Conservation (phyloP, 2,797 vertebrate genomes). For the Potorous gilbertii region DNA sequence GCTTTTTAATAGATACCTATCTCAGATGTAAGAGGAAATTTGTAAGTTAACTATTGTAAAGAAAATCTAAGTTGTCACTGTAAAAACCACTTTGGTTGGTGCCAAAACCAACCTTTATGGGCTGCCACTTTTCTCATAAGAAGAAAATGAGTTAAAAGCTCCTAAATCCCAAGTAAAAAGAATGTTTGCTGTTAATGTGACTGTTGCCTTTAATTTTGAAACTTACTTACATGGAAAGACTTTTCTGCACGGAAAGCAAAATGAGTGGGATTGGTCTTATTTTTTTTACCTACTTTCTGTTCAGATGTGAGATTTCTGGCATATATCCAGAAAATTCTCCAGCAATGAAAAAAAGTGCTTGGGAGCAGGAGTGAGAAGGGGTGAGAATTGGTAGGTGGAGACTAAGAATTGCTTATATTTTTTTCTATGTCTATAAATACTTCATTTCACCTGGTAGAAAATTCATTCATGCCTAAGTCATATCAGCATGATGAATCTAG, state of each 20-base stretch:
- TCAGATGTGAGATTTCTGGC: constrained; percentile 77
- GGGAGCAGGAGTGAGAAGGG: constrained; percentile 23
- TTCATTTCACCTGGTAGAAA: constrained; percentile 77
- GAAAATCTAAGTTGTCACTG: not conserved
- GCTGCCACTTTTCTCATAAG: not conserved
- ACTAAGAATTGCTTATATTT: constrained; percentile 70
- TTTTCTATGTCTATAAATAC: constrained; percentile 78
- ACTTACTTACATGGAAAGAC: constrained; percentile 60
- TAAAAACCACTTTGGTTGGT: not conserved
- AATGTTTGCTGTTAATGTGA: not conserved
- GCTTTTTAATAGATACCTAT: not conserved
- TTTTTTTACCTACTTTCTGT: constrained; percentile 77
- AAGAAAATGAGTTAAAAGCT: not conserved
- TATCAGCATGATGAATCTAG: constrained; percentile 63
- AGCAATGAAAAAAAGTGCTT: constrained; percentile 67
- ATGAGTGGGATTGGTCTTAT: constrained; percentile 73
- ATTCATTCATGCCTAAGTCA: constrained; percentile 60
- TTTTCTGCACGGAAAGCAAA: constrained; percentile 73
- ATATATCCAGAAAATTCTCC: constrained; percentile 64
- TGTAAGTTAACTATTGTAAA: not conserved
- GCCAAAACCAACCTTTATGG: not conserved
- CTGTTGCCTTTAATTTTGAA: constrained; percentile 49
- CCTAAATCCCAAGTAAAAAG: not conserved
- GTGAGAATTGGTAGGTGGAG: constrained; percentile 7
- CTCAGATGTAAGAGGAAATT: not conserved